Conservation (phyloP, 2,888 invertebrate genomes). For the Sclerodermus sp. region DNA sequence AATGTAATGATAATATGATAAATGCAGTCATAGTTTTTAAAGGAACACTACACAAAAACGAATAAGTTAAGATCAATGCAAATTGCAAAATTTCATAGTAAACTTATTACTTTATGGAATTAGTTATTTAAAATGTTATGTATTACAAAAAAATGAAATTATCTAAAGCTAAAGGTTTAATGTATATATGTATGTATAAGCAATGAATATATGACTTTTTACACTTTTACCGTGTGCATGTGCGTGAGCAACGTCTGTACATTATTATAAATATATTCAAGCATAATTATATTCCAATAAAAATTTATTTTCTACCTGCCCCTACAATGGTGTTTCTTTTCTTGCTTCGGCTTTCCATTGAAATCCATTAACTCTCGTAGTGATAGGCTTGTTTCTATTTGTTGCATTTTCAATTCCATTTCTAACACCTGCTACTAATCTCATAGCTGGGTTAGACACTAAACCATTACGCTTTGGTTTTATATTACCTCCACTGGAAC, state of each 20-base stretch:
- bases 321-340: constrained; percentile 77
- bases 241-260: too few relatives aligned
- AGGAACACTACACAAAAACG: too few relatives aligned
- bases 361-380: constrained; percentile 68
- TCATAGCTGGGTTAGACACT: constrained; percentile 83
- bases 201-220: too few relatives aligned
- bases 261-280: too few relatives aligned
- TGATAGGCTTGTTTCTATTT: constrained; percentile 57
- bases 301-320: constrained; percentile 41
- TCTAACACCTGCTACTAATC: constrained; percentile 76
- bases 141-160: not conserved
- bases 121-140: too few relatives aligned
- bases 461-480: constrained; percentile 82
- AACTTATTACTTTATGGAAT: too few relatives aligned
- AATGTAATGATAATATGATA: not conserved
- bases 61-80: too few relatives aligned
- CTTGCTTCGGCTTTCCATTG: constrained; percentile 68
- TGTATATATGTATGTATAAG: too few relatives aligned
- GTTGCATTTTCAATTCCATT: constrained; percentile 70
- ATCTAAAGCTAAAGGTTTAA: too few relatives aligned
- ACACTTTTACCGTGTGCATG: too few relatives aligned
- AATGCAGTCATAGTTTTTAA: not conserved
- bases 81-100: too few relatives aligned
- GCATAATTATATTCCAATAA: constrained; percentile 1
- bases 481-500: constrained; percentile 56